Evolutionary conservation across 2,113 vertebrate genomes (phyloP).

Genomic region (Thalassarche chlororhynchos): DNA sequence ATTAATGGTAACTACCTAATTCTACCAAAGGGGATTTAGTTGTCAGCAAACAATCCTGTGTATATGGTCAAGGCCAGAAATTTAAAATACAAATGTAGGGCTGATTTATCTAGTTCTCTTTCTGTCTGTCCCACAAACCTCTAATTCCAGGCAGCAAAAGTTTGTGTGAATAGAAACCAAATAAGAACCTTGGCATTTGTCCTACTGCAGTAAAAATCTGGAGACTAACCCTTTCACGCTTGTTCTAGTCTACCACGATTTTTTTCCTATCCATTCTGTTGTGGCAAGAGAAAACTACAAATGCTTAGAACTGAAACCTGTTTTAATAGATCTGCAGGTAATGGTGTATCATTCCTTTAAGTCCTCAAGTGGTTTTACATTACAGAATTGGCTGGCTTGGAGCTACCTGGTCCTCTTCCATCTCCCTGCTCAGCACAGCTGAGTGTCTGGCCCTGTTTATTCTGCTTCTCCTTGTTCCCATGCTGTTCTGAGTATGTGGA

Average conservation of each 20-base stretch:
- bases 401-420: not conserved
- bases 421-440: not conserved
- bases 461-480: not conserved
- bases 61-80: not conserved
- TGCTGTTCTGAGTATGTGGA: not conserved
- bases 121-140: not conserved
- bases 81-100: not conserved
- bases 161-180: not conserved
- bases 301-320: not conserved
- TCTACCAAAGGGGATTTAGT: not conserved
- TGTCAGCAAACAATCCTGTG: not conserved
- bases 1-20: not conserved
- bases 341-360: not conserved
- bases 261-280: not conserved
- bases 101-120: not conserved
- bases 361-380: not conserved
- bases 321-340: not conserved
- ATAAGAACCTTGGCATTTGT: not conserved
- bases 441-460: not conserved
- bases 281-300: not conserved
- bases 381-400: not conserved
- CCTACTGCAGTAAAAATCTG: not conserved
- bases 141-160: not conserved
- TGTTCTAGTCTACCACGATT: not conserved
- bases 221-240: not conserved